Conservation (phyloP, 2,113 vertebrate species). For the Tinamus guttatus region DNA sequence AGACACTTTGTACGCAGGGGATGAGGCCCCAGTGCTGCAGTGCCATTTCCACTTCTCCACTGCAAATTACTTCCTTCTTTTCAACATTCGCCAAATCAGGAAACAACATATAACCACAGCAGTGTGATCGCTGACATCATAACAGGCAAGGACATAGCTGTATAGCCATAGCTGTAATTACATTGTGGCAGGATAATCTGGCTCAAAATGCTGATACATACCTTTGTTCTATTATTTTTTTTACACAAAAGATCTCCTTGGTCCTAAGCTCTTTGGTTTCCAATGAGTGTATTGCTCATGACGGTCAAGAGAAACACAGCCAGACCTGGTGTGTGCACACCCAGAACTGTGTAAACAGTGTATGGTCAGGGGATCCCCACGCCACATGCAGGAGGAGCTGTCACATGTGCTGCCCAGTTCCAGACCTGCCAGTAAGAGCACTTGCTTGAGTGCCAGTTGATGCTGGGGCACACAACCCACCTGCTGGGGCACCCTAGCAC, state of each 20-base stretch:
- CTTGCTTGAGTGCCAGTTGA: background rate
- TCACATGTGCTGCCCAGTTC: background rate
- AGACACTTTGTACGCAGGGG: background rate
- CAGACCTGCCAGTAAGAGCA: background rate
- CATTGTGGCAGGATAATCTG: background rate
- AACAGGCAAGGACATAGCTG: background rate
- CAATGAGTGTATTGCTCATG: background rate
- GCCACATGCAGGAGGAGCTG: background rate
- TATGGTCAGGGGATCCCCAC: accelerated
- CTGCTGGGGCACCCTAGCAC: background rate
- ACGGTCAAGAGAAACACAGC: background rate
- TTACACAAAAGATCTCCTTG: background rate
- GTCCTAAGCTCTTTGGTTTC: background rate
- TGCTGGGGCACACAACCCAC: background rate
- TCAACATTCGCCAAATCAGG: background rate
- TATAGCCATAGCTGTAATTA: background rate
- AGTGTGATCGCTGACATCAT: accelerated
- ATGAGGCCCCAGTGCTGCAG: background rate
- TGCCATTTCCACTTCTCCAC: background rate
- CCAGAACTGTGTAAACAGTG: accelerated
- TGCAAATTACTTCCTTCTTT: background rate
- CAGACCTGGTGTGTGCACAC: background rate
- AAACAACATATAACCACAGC: background rate
- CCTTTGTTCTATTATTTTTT: background rate
- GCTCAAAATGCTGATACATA: background rate